Evolutionary conservation across 2,113 vertebrate species (phyloP), one percentile per base, ranked within the genome.

Genomic region (Xerus inauris): DNA sequence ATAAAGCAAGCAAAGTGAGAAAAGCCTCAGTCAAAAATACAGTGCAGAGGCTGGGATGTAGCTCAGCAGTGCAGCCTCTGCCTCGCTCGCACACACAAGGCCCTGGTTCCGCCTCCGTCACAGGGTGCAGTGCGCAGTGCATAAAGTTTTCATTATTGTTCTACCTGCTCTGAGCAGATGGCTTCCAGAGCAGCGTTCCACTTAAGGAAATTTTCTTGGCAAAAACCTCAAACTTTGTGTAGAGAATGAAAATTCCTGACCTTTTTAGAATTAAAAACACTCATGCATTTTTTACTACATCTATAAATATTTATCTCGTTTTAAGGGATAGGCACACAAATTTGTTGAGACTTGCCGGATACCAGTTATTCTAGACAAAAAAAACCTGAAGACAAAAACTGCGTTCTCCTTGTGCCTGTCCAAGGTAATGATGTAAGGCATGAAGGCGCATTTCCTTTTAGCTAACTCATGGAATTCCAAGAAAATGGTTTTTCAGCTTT

Each of bases 201-300:
- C 72, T 79, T 73, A 51, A 83, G 71, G 72, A 75, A 75, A 69
- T 6, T 85, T 69, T 86, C 84, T 40, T 86, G 42, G 49, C 80
- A 69, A 49, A 89, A 86, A 72, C 54, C 67, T 75, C 22, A 65
- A 75, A 13, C 26, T 90, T 85, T 49, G 32, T 6, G 24, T 26
- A 62, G 40, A 67, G 22, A 92, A n/a, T 57, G 49, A 45, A 87
- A 89, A 54, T 76, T 72, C 14, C 14, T 40, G 32, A 6, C 49
- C 94, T 85, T 86, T 47, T 97, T 91, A 91, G 42, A 62, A 91
- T 88, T 94, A 86, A 96, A 94, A 49, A 14, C 45, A 62, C 49
- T 40, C 4, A 0, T 85, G 38, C 32, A 7, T 76, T 91, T 96
- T 90, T 91, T 94, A 92, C 75, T 47, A 28, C 49, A 69, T 72